Conservation (phyloP, 2,888 invertebrate species). For the Scaeva pyrastri region DNA sequence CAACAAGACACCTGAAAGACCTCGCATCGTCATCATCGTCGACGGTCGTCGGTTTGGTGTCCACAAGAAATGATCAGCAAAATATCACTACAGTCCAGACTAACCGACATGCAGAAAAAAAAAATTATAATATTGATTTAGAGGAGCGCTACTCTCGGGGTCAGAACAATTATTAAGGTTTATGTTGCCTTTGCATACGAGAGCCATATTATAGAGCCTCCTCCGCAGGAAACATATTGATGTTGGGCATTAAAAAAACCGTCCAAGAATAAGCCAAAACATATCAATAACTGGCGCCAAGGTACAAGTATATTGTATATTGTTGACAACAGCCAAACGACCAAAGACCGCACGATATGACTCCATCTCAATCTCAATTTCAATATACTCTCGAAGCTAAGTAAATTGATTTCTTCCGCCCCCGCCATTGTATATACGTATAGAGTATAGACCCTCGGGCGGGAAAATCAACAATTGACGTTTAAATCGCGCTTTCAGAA, state of each 20-base stretch:
- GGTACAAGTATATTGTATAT: constrained; percentile 57
- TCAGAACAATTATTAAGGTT: constrained; percentile 74
- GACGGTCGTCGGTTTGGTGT: constrained; percentile 12
- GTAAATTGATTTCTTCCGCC: constrained; percentile 57
- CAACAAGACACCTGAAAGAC: constrained; percentile 58
- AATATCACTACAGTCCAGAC: constrained; percentile 48
- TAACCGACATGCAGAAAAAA: background rate
- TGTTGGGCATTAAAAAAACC: constrained; percentile 37
- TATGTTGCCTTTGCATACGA: constrained; percentile 15
- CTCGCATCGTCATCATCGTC: constrained; percentile 29
- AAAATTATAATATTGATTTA: constrained; percentile 9
- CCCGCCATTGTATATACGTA: no score
- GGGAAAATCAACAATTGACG: constrained; percentile 69
- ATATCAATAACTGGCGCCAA: constrained; percentile 73
- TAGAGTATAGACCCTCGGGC: constrained; percentile 19
- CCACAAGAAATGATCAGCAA: background rate
- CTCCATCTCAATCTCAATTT: constrained; percentile 45
- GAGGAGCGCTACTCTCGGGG: constrained; percentile 52
- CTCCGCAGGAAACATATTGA: constrained; percentile 59
- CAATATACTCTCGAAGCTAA: constrained; percentile 23
- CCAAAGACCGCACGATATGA: constrained; percentile 38
- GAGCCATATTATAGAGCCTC: constrained; percentile 50
- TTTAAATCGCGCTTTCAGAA: constrained; percentile 63
- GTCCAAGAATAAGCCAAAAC: constrained; percentile 1
- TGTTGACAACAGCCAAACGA: constrained; percentile 54